Evolutionary conservation across 2,888 invertebrate species (phyloP).

Genomic region (Oscheius onirici): DNA sequence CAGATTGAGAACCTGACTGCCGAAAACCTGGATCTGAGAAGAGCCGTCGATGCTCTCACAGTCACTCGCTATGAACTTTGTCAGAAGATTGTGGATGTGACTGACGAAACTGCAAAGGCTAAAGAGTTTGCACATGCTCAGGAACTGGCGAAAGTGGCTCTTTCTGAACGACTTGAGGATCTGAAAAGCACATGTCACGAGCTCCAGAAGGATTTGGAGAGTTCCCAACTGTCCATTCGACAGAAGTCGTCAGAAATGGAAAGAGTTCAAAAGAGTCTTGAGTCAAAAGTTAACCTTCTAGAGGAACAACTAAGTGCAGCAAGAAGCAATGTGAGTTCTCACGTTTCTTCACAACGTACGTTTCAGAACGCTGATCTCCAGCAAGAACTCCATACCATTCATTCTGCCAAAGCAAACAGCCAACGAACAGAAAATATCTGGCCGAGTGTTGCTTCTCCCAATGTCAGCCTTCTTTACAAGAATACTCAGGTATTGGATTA

Average conservation of each 20-base stretch:
- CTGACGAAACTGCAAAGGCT: background rate
- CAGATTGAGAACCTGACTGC: too few relatives aligned
- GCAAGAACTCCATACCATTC: background rate
- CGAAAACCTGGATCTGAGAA: too few relatives aligned
- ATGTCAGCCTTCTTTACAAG: background rate
- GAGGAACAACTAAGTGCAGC: conserved; percentile 3
- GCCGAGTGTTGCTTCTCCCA: background rate
- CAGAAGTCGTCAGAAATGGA: background rate
- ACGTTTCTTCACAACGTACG: background rate
- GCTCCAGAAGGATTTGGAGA: background rate
- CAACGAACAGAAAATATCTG: background rate
- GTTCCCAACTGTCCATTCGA: background rate
- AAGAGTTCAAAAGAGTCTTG: background rate
- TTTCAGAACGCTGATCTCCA: conserved; percentile 10
- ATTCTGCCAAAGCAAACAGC: background rate
- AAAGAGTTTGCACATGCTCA: too few relatives aligned
- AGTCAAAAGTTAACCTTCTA: background rate
- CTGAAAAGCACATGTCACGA: background rate
- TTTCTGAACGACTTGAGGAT: too few relatives aligned
- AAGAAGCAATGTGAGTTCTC: background rate
- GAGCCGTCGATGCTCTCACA: too few relatives aligned
- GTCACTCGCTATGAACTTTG: too few relatives aligned
- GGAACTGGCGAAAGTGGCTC: too few relatives aligned
- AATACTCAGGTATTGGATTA: background rate
- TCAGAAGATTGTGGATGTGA: background rate